Base-by-base conservation (phyloP, 1,140 invertebrate genomes). In the Drosophila prosaltans region DNA sequence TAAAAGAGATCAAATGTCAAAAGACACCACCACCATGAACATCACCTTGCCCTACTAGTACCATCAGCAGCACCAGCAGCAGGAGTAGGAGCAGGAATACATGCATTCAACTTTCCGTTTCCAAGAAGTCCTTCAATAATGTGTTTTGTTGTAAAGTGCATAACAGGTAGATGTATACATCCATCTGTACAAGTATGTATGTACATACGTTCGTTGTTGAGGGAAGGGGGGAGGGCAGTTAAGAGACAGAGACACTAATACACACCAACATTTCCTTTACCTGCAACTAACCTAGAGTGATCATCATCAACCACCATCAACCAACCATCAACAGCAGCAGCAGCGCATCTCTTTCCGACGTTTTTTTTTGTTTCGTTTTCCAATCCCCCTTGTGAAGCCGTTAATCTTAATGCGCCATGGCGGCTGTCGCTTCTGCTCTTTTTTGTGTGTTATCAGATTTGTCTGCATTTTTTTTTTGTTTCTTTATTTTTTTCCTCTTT, bases 1-100 rank as follows among this genome's bases (percentile, higher is more conserved):
- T 90, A 90, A 88, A 88, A 81, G 84, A 84, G 84, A 89, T 89
- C 84, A 89, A 89, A 89, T 89, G 84, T 89, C 84, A 89, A 89
- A 28, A 39, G 61, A 54, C 61, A 64, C 32, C 60, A 66, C 36
- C 61, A 73, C 26, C 21, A 58, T 24, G 26, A 59, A 5, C 32
- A 36, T 7, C 36, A 51, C 45, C 45, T 51, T 16, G 32, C 32
- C 1, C 32, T 36, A 36, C 32, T 5, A 36, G 32, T 36, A 36
- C 32, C 32, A 36, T 36, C 32, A 36, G 32, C 32, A 36, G 32
- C 28, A 30, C 2, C 28, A 30, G 28, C 28, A 30, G 28, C 28
- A 30, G 28, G 32, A 36, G 32, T 36, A 36, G 32, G 32, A 36
- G 32, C 32, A 36, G 32, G 32, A 74, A 66, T 66, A 70, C 67